These are phyloP conservation scores for Cataglyphis rosenhaueri DNA, from an alignment of 2,888 invertebrate genomes.

Conservation along the genomic window DNA sequence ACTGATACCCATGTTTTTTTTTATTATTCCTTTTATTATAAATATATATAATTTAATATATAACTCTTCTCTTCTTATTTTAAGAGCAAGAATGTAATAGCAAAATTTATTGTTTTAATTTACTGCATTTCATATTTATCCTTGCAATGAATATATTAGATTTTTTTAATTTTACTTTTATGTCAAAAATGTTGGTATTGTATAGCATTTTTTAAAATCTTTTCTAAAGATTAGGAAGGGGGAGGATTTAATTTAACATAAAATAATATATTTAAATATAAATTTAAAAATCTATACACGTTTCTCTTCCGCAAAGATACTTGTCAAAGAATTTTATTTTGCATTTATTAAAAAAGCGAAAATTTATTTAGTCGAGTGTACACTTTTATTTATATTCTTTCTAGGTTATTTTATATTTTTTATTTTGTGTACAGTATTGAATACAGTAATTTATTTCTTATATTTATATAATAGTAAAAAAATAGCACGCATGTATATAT, in stretches of 20 bases:
- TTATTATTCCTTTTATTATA: not conserved
- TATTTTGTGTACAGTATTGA: not conserved
- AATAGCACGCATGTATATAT: too few species aligned
- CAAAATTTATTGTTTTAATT: not conserved
- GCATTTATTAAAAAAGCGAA: not conserved
- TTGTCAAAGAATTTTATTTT: not conserved
- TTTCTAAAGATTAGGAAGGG: not conserved
- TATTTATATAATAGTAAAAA: not conserved
- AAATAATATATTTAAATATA: too few species aligned
- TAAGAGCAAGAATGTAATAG: constrained; percentile 47
- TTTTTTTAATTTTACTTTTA: not conserved
- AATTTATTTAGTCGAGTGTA: not conserved
- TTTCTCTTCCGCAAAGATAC: not conserved
- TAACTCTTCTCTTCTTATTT: not conserved
- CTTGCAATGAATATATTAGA: not conserved
- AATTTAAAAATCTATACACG: not conserved
- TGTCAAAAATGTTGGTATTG: not conserved
- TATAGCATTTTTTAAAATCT: not conserved
- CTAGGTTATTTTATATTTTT: not conserved
- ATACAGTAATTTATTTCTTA: not conserved
- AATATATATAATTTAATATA: not conserved
- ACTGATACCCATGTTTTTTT: not conserved
- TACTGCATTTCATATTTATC: not conserved
- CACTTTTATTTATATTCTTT: not conserved
- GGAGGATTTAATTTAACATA: not conserved